Evolutionary conservation across 2,888 invertebrate species (phyloP).

Genomic region (Galeopsomyia nigrocyanea): DNA sequence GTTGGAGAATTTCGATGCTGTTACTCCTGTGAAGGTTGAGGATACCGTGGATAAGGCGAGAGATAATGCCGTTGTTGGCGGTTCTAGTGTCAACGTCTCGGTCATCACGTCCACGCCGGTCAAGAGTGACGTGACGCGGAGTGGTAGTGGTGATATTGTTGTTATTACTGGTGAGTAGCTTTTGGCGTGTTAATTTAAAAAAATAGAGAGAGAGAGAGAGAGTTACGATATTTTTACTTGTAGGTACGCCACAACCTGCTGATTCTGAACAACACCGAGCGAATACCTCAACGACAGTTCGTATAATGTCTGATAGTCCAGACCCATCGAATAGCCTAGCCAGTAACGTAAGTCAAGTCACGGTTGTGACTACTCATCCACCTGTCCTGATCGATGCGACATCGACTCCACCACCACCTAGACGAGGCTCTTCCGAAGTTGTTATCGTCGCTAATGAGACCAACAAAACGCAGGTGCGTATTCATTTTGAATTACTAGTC

Average conservation of each 20-base stretch:
- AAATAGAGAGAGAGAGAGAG: neutral
- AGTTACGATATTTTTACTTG: no score
- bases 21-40: slow-evolving; percentile 34
- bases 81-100: slow-evolving; percentile 63
- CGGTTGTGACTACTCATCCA: slow-evolving; percentile 88
- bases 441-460: slow-evolving; percentile 85
- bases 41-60: slow-evolving; percentile 54
- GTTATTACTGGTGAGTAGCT: slow-evolving; percentile 63
- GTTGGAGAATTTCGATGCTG: slow-evolving; percentile 56
- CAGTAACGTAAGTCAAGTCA: slow-evolving; percentile 82
- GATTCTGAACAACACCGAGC: slow-evolving; percentile 62
- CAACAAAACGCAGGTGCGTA: slow-evolving; percentile 74
- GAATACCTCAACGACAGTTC: slow-evolving; percentile 70
- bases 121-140: slow-evolving; percentile 59
- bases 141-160: slow-evolving; percentile 62
- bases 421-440: slow-evolving; percentile 79
- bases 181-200: neutral
- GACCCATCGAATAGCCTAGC: slow-evolving; percentile 82
- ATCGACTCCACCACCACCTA: slow-evolving; percentile 79
- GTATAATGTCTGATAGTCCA: slow-evolving; percentile 71
- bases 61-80: slow-evolving; percentile 52
- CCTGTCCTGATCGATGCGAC: slow-evolving; percentile 81
- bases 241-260: slow-evolving; percentile 58
- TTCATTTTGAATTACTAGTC: neutral
- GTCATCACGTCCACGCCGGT: slow-evolving; percentile 66